These are phyloP conservation scores for Myrmophylax atrothorax DNA, from an alignment of 2,113 vertebrate genomes.

Conservation along the genomic window DNA sequence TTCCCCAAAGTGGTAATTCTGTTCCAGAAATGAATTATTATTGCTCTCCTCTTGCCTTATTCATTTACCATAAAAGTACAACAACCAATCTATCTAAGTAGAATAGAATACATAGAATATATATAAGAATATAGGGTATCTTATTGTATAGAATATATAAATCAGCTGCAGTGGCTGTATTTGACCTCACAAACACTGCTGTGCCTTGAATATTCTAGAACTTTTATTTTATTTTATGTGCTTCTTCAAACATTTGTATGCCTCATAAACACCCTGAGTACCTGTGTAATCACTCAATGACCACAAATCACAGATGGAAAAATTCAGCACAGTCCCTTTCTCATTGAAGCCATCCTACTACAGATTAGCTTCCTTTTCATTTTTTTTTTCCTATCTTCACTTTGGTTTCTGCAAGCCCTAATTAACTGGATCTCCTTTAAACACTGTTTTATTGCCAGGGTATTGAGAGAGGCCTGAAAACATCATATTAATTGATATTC, in stretches of 20 bases:
- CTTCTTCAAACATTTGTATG: slow-evolving; percentile 2
- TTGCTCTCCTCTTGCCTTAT: background rate
- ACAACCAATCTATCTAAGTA: background rate
- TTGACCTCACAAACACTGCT: background rate
- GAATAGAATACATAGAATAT: background rate
- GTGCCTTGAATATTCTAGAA: background rate
- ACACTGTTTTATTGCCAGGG: background rate
- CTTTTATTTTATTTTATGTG: background rate
- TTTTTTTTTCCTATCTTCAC: background rate
- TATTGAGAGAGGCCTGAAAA: background rate
- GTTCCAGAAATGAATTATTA: background rate
- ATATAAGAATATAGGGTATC: background rate
- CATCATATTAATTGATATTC: background rate
- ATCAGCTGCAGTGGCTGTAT: background rate
- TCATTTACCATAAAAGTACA: background rate
- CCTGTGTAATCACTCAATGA: background rate
- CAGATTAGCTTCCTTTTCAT: background rate
- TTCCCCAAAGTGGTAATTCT: background rate
- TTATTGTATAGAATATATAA: background rate
- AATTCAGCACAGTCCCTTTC: background rate
- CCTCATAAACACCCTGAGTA: background rate
- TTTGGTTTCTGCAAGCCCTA: background rate
- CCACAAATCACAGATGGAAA: background rate
- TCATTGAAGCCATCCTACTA: background rate
- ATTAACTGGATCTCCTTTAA: background rate